Evolutionary conservation across 2,888 invertebrate species (phyloP).

Genomic region (Pomacea canaliculata): DNA sequence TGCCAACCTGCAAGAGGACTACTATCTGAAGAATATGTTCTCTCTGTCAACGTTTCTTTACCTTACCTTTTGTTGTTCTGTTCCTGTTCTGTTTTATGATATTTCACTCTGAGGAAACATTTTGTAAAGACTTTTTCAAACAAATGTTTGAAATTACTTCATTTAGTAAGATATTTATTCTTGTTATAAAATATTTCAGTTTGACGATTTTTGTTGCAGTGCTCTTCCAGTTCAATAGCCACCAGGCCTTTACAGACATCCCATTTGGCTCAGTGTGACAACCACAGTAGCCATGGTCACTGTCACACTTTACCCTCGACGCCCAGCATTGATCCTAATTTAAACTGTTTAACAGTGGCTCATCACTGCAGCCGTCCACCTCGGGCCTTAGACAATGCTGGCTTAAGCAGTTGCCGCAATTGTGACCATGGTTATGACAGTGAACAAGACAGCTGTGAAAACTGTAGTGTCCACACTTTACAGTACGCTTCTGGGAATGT

Average conservation of each 20-base stretch:
- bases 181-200: neutral
- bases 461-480: slow-evolving; percentile 85
- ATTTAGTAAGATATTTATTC: too few relatives aligned
- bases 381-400: slow-evolving; percentile 3
- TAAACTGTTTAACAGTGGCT: neutral
- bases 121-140: too few relatives aligned
- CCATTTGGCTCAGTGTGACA: slow-evolving; percentile 25
- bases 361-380: neutral
- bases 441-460: slow-evolving; percentile 79
- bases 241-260: slow-evolving; percentile 23
- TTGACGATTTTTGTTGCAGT: slow-evolving; percentile 1
- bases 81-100: too few relatives aligned
- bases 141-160: too few relatives aligned
- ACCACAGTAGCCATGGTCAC: slow-evolving; percentile 22
- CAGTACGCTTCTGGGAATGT: slow-evolving; percentile 92
- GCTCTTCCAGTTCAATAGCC: slow-evolving; percentile 21
- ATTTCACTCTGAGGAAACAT: too few relatives aligned
- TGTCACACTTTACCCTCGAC: neutral
- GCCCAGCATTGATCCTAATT: neutral
- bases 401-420: slow-evolving; percentile 28
- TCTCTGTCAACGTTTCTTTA: too few relatives aligned
- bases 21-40: too few relatives aligned
- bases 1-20: too few relatives aligned
- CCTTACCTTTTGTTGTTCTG: too few relatives aligned
- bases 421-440: slow-evolving; percentile 92